Base-by-base conservation (phyloP, 2,888 invertebrate genomes). In the Phlogophora meticulosa region DNA sequence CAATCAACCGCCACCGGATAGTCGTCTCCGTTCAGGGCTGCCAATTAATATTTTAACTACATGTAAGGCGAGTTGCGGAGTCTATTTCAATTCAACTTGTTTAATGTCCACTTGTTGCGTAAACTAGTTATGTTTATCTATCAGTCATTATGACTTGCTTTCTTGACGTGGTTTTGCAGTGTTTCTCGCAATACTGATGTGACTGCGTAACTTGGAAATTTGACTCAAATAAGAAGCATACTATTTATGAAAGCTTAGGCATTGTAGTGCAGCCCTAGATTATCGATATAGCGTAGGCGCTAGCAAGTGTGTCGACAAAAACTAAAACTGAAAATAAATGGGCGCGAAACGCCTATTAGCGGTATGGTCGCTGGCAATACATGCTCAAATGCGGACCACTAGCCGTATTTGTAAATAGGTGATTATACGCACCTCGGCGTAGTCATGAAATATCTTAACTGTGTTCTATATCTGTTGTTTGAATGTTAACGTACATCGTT, bases 1-100 rank as follows among this genome's bases (percentile, higher is more conserved):
- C 95, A 95, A 93, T 95, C 94, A 95, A 95, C 95, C 93, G 94
- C 94, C 94, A 93, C 94, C 92, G 94, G 93, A 92, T 92, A 94
- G 92, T 91, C 87, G 88, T 83, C 89, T 90, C 83, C 88, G 89
- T 88, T 84, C 91, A 94, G 94, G 94, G 94, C 90, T 94, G 93
- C 88, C 94, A 90, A 93, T 91, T 91, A 91, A 88, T 91, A 85
- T 85, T 89, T 87, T 90, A 90, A 87, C 84, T 88, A 87, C 87
- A 85, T 86, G 80, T 86, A 84, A 82, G 82, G 81, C 73, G 76
- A 81, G 69, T 78, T 81, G 77, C 74, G 62, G 69, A 80, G 78
- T 82, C 81, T 85, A 73, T 80, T 82, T 76, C 78, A 80, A 80
- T 85, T 84, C 83, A 84, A 86, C 84, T 83, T 78, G 86, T 86